Evolutionary conservation across 1,140 invertebrate species (phyloP), one percentile per base, ranked within the genome.

Genomic region (Palaemon carinicauda): DNA sequence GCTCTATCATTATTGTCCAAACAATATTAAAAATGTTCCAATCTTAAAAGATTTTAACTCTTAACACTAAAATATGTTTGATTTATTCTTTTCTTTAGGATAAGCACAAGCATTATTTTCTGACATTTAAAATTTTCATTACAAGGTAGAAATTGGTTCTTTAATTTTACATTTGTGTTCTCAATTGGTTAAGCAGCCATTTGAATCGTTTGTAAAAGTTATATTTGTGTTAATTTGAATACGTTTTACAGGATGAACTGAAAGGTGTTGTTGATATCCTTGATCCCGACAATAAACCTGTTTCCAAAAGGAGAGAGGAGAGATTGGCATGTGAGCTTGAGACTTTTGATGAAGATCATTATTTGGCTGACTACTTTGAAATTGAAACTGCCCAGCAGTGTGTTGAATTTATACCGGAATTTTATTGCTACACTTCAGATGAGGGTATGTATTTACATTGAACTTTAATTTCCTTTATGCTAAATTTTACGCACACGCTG

Each of bases 311-410:
- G 31, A 69, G 83, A 52, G 77, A 85, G 41, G 83, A 85, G 50
- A 56, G 83, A 69, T 29, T 85, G 12, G 31, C 53, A 12, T 56
- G 77, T 21, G 83, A 85, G 27, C 29, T 71, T 21, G 54, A 50
- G 19, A 19, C 71, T 2, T 85, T 85, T 80, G 83, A 85, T 80
- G 83, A 85, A 69, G 75, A 85, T 53, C 83, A 85, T 60, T 85
- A 85, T 52, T 71, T 85, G 21, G 83, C 83, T n/a, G 83, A 85
- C 33, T 79, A 79, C 56, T 85, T 85, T 73, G 83, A 85, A 17
- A 33, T 80, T 53, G 83, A 85, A 27, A 73, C 73, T 14, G 73
- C 77, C 24, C 33, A 79, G 60, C 75, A 85, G 19, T 85, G 60
- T 65, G 60, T 71, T 15, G 83, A 86, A 52, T 86, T 86, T 31